A percentile compares a stretch with the other conserved stretches of the same genome.
phyloP scores from a whole-genome alignment of 2,797 vertebrate species.

The Sebastes matsubarae region DNA sequence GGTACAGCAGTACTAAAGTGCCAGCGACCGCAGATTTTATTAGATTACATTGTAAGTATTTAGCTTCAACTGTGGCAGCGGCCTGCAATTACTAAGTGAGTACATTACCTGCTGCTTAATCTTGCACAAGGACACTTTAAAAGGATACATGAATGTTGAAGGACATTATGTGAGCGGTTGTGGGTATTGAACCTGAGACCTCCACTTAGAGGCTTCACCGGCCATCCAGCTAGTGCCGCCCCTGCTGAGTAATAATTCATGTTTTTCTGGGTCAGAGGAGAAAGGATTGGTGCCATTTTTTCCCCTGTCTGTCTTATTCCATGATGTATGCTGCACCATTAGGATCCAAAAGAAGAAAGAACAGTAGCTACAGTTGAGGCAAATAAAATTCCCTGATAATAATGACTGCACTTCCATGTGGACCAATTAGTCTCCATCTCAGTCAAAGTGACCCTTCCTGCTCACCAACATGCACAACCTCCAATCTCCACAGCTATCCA shows the following conservation, averaged over 20 bases:
- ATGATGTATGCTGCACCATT: slow-evolving; percentile 18
- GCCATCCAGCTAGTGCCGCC: neutral
- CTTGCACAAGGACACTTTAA: slow-evolving; percentile 21
- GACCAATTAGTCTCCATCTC: slow-evolving; percentile 54
- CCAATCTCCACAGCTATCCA: slow-evolving; percentile 31
- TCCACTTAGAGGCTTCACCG: neutral
- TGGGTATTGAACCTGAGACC: slow-evolving; percentile 10
- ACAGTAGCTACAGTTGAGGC: slow-evolving; percentile 6
- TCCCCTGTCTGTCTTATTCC: neutral
- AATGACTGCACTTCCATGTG: slow-evolving; percentile 41
- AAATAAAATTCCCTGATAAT: slow-evolving; percentile 28
- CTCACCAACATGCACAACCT: slow-evolving; percentile 31
- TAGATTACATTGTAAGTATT: neutral
- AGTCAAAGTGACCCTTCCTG: slow-evolving; percentile 45
- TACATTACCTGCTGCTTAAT: neutral
- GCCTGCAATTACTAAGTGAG: neutral
- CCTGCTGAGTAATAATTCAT: slow-evolving; percentile 39
- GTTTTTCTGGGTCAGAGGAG: slow-evolving; percentile 49
- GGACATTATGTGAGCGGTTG: slow-evolving; percentile 6
- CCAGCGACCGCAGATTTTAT: neutral
- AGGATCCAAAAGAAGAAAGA: neutral
- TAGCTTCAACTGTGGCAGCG: neutral
- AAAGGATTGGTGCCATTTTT: neutral
- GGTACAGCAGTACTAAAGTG: neutral
- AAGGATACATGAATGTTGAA: slow-evolving; percentile 13